These are phyloP conservation scores for Escarpia spicata DNA, from an alignment of 2,888 invertebrate species.

Conservation along the genomic window DNA sequence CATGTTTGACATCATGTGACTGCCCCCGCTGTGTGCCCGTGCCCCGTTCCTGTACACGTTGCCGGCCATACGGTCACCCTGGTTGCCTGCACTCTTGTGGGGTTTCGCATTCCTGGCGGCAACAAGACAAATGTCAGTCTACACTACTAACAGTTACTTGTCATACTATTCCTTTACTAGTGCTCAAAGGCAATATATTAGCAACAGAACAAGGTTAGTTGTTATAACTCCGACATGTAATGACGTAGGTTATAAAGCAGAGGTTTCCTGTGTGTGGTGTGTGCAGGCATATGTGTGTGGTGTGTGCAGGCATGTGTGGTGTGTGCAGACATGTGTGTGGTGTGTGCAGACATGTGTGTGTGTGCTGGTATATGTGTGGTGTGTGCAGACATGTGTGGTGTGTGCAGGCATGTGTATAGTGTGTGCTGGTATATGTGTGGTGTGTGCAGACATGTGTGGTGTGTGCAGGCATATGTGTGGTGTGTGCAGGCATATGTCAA, in stretches of 20 bases:
- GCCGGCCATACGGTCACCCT: background rate
- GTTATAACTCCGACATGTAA: background rate
- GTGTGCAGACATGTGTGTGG: too few species aligned
- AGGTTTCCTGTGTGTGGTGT: too few species aligned
- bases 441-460: too few species aligned
- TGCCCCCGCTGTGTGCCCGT: background rate
- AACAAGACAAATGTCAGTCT: background rate
- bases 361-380: too few species aligned
- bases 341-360: too few species aligned
- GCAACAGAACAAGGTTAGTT: background rate
- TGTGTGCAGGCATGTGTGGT: too few species aligned
- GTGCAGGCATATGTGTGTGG: too few species aligned
- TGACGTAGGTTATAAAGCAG: background rate
- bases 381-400: too few species aligned
- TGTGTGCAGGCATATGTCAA: too few species aligned
- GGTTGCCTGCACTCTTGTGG: background rate
- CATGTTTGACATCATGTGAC: slow-evolving; percentile 2
- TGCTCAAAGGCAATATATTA: background rate
- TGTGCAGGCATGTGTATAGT: too few species aligned
- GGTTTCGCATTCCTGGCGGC: background rate
- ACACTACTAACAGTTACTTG: background rate
- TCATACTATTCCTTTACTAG: background rate
- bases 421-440: too few species aligned
- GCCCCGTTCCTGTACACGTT: background rate
- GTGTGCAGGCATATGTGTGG: too few species aligned